phyloP scores from a whole-genome alignment of 2,113 vertebrate species.

The Caranx ignobilis region DNA sequence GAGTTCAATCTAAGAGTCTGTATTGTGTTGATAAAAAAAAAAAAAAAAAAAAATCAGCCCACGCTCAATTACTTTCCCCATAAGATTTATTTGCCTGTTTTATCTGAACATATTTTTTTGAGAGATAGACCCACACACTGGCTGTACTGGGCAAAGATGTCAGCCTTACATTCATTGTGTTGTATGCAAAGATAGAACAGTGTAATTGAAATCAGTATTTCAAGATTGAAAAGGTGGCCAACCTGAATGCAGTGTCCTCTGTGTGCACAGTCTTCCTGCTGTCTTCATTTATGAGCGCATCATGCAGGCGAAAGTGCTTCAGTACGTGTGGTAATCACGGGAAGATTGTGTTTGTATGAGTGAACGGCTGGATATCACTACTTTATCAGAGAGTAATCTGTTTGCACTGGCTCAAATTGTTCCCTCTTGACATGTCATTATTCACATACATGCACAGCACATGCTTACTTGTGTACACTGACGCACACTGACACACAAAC shows the following conservation, averaged over 20 bases:
- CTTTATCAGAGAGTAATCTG: slow-evolving; percentile 78
- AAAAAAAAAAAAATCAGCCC: background rate
- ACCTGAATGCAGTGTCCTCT: slow-evolving; percentile 13
- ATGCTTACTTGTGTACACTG: slow-evolving; percentile 41
- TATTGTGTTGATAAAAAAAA: background rate
- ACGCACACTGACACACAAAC: background rate
- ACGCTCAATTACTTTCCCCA: background rate
- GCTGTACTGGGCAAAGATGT: background rate
- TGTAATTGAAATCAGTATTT: slow-evolving; percentile 12
- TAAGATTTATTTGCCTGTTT: background rate
- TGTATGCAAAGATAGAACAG: background rate
- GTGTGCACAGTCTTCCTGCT: slow-evolving; percentile 28
- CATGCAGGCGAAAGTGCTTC: slow-evolving; percentile 43
- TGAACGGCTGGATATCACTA: slow-evolving; percentile 57
- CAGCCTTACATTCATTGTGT: background rate
- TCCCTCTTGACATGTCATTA: slow-evolving; percentile 70
- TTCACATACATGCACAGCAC: slow-evolving; percentile 62
- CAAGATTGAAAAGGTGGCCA: slow-evolving; percentile 16
- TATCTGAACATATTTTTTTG: background rate
- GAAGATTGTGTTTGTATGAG: slow-evolving; percentile 74
- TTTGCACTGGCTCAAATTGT: slow-evolving; percentile 72
- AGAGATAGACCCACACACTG: background rate
- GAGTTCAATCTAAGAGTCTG: background rate
- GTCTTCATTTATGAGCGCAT: slow-evolving; percentile 44
- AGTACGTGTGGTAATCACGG: slow-evolving; percentile 54